Evolutionary conservation across 1,140 invertebrate species (phyloP).

Genomic region (Phymorhynchus buccinoides): DNA sequence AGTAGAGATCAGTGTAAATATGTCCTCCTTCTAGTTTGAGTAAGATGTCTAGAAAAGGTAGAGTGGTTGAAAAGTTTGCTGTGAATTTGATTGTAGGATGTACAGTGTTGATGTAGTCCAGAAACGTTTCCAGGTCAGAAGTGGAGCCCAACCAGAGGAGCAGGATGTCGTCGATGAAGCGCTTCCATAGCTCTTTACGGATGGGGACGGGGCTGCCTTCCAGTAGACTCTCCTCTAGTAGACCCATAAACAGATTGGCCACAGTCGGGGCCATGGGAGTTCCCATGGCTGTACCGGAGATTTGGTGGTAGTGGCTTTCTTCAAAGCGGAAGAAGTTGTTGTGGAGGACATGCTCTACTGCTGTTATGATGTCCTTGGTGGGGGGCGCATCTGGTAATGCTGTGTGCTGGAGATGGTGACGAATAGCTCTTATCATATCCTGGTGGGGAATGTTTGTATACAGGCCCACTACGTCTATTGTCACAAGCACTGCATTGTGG

Average conservation of each 20-base stretch:
- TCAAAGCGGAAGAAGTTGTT: constrained; percentile 8
- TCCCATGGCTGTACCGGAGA: neutral
- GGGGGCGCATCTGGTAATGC: neutral
- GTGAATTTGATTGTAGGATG: too few species aligned
- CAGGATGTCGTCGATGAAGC: neutral
- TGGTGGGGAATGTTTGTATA: neutral
- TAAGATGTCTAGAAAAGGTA: too few species aligned
- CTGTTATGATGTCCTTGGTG: neutral
- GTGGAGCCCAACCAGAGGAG: too few species aligned
- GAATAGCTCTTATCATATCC: neutral
- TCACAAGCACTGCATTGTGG: too few species aligned
- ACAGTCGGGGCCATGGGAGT: neutral
- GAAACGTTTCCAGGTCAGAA: too few species aligned
- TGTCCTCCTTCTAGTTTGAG: too few species aligned
- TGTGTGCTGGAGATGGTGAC: neutral
- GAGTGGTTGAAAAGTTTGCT: too few species aligned
- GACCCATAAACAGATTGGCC: neutral
- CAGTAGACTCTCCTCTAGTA: neutral
- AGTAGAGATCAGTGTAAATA: too few species aligned
- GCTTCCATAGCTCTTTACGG: neutral
- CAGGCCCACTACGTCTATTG: neutral
- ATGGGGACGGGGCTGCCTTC: neutral
- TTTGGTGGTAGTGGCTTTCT: neutral
- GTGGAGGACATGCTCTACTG: neutral
- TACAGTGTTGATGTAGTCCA: too few species aligned